A percentile compares a stretch with the other conserved stretches of the same genome.
Evolutionary conservation across 2,888 invertebrate species (phyloP).

Genomic region (Baccha elongata): DNA sequence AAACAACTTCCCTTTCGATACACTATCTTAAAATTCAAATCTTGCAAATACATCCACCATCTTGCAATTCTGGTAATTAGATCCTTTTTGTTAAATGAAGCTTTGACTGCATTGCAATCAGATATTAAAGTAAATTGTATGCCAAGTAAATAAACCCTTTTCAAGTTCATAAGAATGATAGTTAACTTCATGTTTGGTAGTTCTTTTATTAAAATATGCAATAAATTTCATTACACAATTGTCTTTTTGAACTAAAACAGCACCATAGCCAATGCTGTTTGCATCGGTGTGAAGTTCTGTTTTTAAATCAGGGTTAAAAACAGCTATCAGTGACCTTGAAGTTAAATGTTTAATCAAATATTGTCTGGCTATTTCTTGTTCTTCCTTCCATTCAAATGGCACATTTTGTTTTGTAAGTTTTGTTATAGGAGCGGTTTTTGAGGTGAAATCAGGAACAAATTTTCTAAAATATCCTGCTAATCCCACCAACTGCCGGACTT

Average conservation of each 20-base stretch:
- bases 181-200: no score
- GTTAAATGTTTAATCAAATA: conserved; percentile 9
- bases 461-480: background rate
- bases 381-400: conserved; percentile 12
- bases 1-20: conserved; percentile 40
- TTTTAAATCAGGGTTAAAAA: no score
- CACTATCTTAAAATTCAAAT: conserved; percentile 46
- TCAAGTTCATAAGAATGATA: no score
- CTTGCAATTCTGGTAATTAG: conserved; percentile 35
- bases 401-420: conserved; percentile 11
- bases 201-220: no score
- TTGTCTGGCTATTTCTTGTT: conserved; percentile 9
- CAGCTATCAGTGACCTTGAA: no score
- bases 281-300: no score
- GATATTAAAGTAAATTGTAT: no score
- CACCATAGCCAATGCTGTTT: no score
- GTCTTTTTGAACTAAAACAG: no score
- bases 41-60: conserved; percentile 45
- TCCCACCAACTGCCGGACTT: background rate
- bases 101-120: conserved; percentile 40
- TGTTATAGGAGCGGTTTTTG: conserved; percentile 7
- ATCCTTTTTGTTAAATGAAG: conserved; percentile 39
- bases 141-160: no score
- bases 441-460: background rate
- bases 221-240: no score